These are phyloP conservation scores for Antitype chi DNA, from an alignment of 2,888 invertebrate genomes.

Conservation along the genomic window DNA sequence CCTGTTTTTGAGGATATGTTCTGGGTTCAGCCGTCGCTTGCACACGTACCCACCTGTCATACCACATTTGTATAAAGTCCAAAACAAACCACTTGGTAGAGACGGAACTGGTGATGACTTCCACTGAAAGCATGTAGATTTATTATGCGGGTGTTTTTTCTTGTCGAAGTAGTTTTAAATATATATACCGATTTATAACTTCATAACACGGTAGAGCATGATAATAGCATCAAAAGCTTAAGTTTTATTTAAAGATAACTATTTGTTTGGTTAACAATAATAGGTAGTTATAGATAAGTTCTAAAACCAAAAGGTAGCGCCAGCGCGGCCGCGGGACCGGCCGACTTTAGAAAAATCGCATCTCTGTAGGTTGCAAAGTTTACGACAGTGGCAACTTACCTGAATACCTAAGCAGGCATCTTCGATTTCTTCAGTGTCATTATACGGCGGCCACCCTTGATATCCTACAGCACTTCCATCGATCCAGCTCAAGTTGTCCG, in stretches of 20 bases:
- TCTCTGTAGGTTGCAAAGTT: neutral
- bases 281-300: neutral
- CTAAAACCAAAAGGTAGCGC: neutral
- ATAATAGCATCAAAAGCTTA: neutral
- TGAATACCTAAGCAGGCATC: slow-evolving; percentile 85
- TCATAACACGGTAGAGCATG: neutral
- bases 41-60: slow-evolving; percentile 93
- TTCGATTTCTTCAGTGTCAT: slow-evolving; percentile 83
- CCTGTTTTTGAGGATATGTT: slow-evolving; percentile 90
- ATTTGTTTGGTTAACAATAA: neutral
- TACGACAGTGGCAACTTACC: slow-evolving; percentile 67
- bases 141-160: neutral
- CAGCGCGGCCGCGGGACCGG: neutral
- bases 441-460: slow-evolving; percentile 92
- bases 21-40: slow-evolving; percentile 86
- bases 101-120: slow-evolving; percentile 92
- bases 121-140: slow-evolving; percentile 89
- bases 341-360: neutral
- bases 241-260: neutral
- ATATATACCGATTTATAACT: neutral
- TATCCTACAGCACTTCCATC: slow-evolving; percentile 92
- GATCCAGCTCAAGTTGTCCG: slow-evolving; percentile 90
- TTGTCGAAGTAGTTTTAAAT: neutral
- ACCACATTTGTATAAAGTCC: slow-evolving; percentile 92
- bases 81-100: slow-evolving; percentile 93